A percentile compares a stretch with the other conserved stretches of the same genome.
Evolutionary conservation across 2,113 vertebrate species (phyloP).

Genomic region (Indri indri): DNA sequence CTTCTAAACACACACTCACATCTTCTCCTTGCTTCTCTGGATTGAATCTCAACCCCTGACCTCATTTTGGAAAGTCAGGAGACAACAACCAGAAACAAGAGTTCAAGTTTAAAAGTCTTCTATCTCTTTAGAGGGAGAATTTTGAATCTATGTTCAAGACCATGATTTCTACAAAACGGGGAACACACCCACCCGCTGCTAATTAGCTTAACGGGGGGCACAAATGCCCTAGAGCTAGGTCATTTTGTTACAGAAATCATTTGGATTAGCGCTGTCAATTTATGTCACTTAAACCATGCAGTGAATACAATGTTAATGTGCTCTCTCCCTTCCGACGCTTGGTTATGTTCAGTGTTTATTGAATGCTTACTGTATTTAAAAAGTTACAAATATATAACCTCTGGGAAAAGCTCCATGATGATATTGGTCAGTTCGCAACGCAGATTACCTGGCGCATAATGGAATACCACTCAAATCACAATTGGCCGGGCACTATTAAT

Average conservation of each 20-base stretch:
- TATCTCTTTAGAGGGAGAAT: not conserved
- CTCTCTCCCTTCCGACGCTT: not conserved
- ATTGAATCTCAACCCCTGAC: not conserved
- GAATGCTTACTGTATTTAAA: not conserved
- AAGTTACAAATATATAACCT: not conserved
- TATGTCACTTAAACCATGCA: not conserved
- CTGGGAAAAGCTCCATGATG: not conserved
- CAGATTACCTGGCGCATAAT: not conserved
- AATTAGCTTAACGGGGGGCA: not conserved
- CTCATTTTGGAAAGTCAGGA: not conserved
- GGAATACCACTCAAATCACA: not conserved
- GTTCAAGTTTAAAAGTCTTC: not conserved
- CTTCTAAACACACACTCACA: not conserved
- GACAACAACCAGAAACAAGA: not conserved
- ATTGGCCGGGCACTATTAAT: not conserved
- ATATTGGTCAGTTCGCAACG: not conserved
- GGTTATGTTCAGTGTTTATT: not conserved
- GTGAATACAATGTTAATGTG: not conserved
- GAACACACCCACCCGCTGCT: not conserved
- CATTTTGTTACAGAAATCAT: not conserved
- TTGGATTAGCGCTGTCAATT: not conserved
- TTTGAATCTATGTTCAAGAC: not conserved
- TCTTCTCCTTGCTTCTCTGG: not conserved
- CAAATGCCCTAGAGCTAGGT: not conserved
- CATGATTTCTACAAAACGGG: not conserved